A percentile compares a stretch with the other conserved stretches of the same genome.
These are phyloP conservation scores for Branchipolynoe longqiensis DNA, from an alignment of 2,888 invertebrate genomes.

Conservation along the genomic window DNA sequence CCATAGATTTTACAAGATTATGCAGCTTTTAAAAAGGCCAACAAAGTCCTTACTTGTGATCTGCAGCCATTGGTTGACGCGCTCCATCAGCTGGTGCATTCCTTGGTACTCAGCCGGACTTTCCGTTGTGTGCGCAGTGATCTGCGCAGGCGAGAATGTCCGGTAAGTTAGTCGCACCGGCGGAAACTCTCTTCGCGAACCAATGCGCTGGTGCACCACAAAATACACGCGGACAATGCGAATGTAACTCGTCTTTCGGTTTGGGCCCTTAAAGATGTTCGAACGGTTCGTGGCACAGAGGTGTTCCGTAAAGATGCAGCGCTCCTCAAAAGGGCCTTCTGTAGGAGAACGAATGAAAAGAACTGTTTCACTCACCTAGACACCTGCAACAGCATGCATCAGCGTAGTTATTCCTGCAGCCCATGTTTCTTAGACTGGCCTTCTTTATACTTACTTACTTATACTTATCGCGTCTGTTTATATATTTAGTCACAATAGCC, in stretches of 20 bases:
- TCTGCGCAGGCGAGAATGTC: constrained; percentile 66
- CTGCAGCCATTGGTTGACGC: constrained; percentile 69
- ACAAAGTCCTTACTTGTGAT: constrained; percentile 67
- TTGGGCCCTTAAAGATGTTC: constrained; percentile 59
- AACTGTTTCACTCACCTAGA: too few species aligned
- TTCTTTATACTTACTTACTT: too few species aligned
- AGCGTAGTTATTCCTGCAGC: too few species aligned
- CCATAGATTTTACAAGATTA: too few species aligned
- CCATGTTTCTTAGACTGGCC: too few species aligned
- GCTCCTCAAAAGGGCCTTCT: constrained; percentile 66
- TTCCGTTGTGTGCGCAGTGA: constrained; percentile 53
- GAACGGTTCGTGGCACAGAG: constrained; percentile 60
- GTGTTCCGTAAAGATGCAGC: constrained; percentile 67
- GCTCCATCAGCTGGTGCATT: constrained; percentile 65
- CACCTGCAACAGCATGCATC: too few species aligned
- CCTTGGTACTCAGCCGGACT: constrained; percentile 65
- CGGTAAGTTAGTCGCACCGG: constrained; percentile 66
- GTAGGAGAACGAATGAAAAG: constrained; percentile 17
- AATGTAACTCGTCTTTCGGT: constrained; percentile 65
- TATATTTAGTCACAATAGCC: too few species aligned
- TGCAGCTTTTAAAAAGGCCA: too few species aligned
- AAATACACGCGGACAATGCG: constrained; percentile 66
- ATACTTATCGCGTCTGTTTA: too few species aligned
- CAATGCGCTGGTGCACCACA: constrained; percentile 54
- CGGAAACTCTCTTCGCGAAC: constrained; percentile 23